Evolutionary conservation across 2,797 vertebrate species (phyloP), one percentile per base, ranked within the genome.

Genomic region (Lacerta agilis): DNA sequence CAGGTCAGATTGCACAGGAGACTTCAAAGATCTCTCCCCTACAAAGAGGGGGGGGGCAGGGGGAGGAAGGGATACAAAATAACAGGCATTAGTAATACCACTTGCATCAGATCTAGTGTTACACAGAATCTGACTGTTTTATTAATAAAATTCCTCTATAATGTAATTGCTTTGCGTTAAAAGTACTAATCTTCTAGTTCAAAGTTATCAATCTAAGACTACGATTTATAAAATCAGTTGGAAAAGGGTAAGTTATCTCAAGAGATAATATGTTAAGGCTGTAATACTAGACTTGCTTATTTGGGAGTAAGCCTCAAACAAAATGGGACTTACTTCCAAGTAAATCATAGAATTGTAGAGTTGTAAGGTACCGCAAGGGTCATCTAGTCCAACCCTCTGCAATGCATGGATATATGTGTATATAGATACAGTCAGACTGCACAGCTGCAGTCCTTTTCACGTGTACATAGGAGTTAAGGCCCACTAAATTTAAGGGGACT

Each of bases 21-120:
- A 96, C 94, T 98, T 99, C 94, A 98, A 94, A 77, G 98, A 97
- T 64, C 97, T 96, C 91, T 99, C 98, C 75, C 98, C 98, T 89
- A n/a, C 41, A 45, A 61, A 15, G 5, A 5, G 38, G 17, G 58
- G 38, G 9, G 1, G 55, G 1, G 94, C 81, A 86, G 81, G 49
- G 77, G 20, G 82, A 83, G 84, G 81, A 86, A 85, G 69, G 84
- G 83, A 85, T 76, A 17, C 25, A 71, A 20, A 20, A 72, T n/a
- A 33, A 11, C 13, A 11, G 45, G 66, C 25, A 4, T 75, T 88
- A 84, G 86, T 83, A 72, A 91, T 64, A 83, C 91, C 87, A 93
- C 89, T 90, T 88, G 86, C 76, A 79, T 41, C 5, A 64, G 4
- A 58, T 29, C 69, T 58, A 76, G 33, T 25, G 66, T 7, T 25